Evolutionary conservation across 2,797 vertebrate genomes (phyloP), one percentile per base, ranked within the genome.

Genomic region (Alectoris magna): DNA sequence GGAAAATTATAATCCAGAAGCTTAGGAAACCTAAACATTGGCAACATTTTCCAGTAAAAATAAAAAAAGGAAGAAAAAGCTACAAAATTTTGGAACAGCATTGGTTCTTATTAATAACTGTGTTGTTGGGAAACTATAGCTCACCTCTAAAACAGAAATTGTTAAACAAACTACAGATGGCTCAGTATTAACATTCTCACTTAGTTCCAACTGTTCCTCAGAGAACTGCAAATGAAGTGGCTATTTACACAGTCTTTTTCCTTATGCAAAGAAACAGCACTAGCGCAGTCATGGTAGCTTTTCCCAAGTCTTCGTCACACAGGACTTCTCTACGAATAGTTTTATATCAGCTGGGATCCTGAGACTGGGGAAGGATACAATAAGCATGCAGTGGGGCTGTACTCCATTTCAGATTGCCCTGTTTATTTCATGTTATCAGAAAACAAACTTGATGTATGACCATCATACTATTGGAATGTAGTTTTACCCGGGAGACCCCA

Each of bases 101-200:
- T 41, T 27, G 11, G 3, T 55, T 91, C 10, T 84, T 83, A 24
- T 77, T 90, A 93, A 66, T 22, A 51, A 8, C 10, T 72, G 15
- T 72, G 86, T 94, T 90, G 43, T 59, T 63, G 63, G 56, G 69
- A 70, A 84, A 34, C 23, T 59, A 26, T 88, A 84, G 67, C 78
- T 93, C 80, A 91, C 86, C 74, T 93, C 74, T 82, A 76, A 81
- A 94, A 84, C 67, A 44, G 77, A 93, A 84, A 88, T 9, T 76
- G 80, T 88, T 94, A 84, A 91, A 91, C 36, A 81, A 88, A 81
- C 64, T 94, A 77, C 80, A 91, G 86, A 96, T 91, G 84, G 39
- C 46, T 91, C 26, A 31, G 18, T 46, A 49, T 78, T 70, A 67
- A 79, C 74, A 63, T 86, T 56, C 73, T 91, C 29, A 10, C 29